These are phyloP conservation scores for Steinernema feltiae DNA, from an alignment of 1,140 invertebrate genomes.

Conservation along the genomic window DNA sequence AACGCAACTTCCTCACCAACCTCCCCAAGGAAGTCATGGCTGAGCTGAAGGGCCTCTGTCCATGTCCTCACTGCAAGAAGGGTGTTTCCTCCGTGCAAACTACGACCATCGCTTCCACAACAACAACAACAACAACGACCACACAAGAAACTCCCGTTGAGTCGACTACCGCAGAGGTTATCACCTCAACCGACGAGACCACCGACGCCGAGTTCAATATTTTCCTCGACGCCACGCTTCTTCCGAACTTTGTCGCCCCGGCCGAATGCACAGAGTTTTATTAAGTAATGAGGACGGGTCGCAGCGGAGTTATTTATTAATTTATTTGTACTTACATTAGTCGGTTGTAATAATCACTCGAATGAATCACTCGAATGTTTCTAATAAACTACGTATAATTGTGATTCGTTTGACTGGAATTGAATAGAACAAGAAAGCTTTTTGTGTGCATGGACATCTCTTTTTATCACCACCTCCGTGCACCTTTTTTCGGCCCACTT, in stretches of 20 bases:
- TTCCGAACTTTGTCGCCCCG: constrained; percentile 25
- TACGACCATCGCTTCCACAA: constrained; percentile 19
- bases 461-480: too few species aligned
- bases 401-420: too few species aligned
- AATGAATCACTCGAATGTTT: neutral
- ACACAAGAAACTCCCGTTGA: constrained; percentile 18
- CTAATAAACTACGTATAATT: too few species aligned
- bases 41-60: constrained; percentile 48
- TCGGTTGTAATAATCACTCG: neutral
- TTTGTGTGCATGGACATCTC: too few species aligned
- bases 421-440: too few species aligned
- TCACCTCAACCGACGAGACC: constrained; percentile 19
- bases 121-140: constrained; percentile 20
- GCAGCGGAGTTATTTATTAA: neutral
- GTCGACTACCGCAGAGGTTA: neutral
- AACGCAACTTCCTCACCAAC: constrained; percentile 44
- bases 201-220: constrained; percentile 30
- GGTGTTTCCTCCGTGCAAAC: neutral
- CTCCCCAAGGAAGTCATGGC: constrained; percentile 48
- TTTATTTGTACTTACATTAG: constrained; percentile 1
- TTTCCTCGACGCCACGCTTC: constrained; percentile 31
- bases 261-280: constrained; percentile 29
- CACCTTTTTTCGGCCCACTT: too few species aligned
- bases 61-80: constrained; percentile 22
- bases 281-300: constrained; percentile 19